Percentiles rank a stretch among this genome's conserved stretches.
Evolutionary conservation across 2,113 vertebrate genomes (phyloP).

Genomic region (Sebastes schlegelii): DNA sequence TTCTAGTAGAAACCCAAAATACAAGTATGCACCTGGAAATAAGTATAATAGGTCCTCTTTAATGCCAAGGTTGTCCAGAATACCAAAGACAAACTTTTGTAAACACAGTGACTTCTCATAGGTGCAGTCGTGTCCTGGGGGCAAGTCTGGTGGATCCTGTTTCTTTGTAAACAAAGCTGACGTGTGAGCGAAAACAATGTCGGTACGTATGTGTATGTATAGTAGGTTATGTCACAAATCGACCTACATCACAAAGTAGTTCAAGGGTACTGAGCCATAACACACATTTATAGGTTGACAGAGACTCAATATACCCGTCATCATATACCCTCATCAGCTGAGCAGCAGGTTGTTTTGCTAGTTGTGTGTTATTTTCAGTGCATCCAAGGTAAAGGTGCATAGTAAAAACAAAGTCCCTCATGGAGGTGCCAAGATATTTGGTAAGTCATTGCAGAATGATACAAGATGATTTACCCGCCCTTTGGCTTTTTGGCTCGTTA

Average conservation of each 20-base stretch:
- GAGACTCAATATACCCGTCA: slow-evolving; percentile 11
- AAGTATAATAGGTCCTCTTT: too few relatives aligned
- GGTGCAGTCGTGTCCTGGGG: background rate
- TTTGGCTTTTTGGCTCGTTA: slow-evolving; percentile 22
- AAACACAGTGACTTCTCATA: background rate
- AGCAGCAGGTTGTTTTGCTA: slow-evolving; percentile 30
- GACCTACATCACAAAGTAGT: background rate
- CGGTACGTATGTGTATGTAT: background rate
- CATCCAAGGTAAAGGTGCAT: slow-evolving; percentile 4
- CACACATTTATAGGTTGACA: slow-evolving; percentile 10
- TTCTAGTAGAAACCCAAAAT: too few relatives aligned
- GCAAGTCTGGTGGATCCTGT: background rate
- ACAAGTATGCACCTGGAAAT: too few relatives aligned
- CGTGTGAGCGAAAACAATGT: background rate
- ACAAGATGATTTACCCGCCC: background rate
- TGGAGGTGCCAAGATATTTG: background rate
- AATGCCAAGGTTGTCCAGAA: background rate
- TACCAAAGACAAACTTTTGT: background rate
- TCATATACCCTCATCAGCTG: slow-evolving; percentile 36
- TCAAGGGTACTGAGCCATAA: slow-evolving; percentile 13
- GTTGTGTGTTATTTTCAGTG: slow-evolving; percentile 8
- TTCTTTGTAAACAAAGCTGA: slow-evolving; percentile 40
- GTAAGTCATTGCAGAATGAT: background rate
- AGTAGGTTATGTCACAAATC: background rate
- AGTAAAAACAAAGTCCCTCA: background rate